A percentile compares a stretch with the other conserved stretches of the same genome.
These are phyloP conservation scores for Myiopsitta monachus DNA, from an alignment of 2,113 vertebrate genomes.

Conservation along the genomic window DNA sequence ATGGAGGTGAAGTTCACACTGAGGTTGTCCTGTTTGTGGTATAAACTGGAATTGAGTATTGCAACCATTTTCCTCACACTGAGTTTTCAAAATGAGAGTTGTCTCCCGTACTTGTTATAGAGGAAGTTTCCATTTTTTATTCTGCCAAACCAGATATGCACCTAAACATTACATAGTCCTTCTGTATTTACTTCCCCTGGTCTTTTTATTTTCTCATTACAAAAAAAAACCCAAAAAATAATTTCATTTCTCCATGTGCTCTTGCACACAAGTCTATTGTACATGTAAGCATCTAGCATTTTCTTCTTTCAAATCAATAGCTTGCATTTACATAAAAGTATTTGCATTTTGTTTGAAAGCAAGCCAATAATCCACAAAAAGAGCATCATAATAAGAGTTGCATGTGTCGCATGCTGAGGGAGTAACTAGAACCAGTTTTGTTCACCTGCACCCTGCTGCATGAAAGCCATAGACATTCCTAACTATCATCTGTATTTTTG, in stretches of 20 bases:
- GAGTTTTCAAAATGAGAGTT: background rate
- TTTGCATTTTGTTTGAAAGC: background rate
- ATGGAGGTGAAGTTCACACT: background rate
- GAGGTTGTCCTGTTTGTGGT: background rate
- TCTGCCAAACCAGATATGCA: background rate
- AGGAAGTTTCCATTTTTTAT: background rate
- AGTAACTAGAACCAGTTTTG: background rate
- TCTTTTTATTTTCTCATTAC: background rate
- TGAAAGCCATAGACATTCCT: background rate
- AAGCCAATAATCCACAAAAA: background rate
- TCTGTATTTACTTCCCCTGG: background rate
- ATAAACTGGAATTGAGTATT: background rate
- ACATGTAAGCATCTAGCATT: background rate
- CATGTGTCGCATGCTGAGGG: background rate
- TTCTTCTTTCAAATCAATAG: background rate
- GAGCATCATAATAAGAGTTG: accelerated
- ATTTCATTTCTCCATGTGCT: background rate
- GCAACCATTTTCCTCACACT: background rate
- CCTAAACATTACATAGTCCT: background rate
- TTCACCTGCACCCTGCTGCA: background rate
- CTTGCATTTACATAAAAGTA: background rate
- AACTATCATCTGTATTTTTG: background rate
- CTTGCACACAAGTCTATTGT: background rate
- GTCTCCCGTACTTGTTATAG: background rate
- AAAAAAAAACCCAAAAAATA: background rate